Base-by-base conservation (phyloP, 2,888 invertebrate genomes). In the Volucella bombylans region DNA sequence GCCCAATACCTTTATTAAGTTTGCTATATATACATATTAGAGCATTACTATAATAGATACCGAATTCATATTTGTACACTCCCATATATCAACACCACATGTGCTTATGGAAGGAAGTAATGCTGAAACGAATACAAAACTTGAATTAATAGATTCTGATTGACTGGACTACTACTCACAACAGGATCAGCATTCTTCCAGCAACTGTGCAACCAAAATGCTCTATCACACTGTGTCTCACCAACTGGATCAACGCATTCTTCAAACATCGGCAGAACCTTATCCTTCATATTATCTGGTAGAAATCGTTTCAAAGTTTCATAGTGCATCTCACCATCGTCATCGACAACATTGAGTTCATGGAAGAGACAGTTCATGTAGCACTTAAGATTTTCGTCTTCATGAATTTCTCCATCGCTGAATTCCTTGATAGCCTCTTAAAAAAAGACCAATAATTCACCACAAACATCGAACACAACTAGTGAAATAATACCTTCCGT, bases 301-400 rank as follows among this genome's bases (percentile, higher is more conserved):
- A 89, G 11, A 11, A 87, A 41, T 41, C 87, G 87, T 38, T 78
- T 85, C 9, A 89, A 59, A 52, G 87, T 88, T 8, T 89, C 88
- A 31, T 88, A 87, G 64, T 89, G 89, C 38, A 89, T 82, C 68
- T 89, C 88, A 8, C 89, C 89, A 47, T 87, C 74, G 55, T 89
- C 89, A 64, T 88, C 87, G 10, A 89, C 85, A 54, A 88, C 87
- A 72, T 87, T 74, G 0, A 82, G 62, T 54, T 88, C 88, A 80
- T 89, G 88, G 52, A 89, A 89, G 15, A 89, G 39, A 78, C 89
- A 89, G 74, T 88, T 87, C 89, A 89, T 89, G 64, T 89, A 89
- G 76, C 89, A 89, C 76, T 89, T 89, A 11, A 89, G 81, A 11
- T 86, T 85, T 14, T 88, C 86, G 86, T 89, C 88, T 31, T 89